phyloP scores from a whole-genome alignment of 2,113 vertebrate genomes.

The Albula goreensis region DNA sequence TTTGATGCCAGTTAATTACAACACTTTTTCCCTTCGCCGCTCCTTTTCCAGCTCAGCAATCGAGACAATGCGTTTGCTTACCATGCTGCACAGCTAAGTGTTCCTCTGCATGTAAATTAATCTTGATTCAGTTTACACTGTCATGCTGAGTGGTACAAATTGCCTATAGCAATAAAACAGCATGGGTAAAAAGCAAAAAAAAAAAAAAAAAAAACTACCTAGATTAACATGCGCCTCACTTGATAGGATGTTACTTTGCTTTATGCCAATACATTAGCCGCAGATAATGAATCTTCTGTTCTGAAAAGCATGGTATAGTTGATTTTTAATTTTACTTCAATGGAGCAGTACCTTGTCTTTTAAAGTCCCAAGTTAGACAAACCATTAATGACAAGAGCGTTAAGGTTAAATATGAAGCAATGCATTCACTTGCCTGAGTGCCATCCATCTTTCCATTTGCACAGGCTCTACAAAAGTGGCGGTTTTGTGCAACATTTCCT shows the following conservation, averaged over 20 bases:
- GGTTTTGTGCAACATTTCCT: slow-evolving; percentile 85
- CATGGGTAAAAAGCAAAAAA: slow-evolving; percentile 86
- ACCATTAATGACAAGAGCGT: slow-evolving; percentile 88
- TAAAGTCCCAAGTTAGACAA: slow-evolving; percentile 84
- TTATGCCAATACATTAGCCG: slow-evolving; percentile 89
- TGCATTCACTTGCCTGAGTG: slow-evolving; percentile 85
- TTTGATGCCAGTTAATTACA: slow-evolving; percentile 87
- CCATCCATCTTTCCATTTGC: slow-evolving; percentile 91
- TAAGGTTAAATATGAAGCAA: slow-evolving; percentile 91
- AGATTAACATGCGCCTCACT: slow-evolving; percentile 84
- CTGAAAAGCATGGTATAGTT: slow-evolving; percentile 89
- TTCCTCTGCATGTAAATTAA: slow-evolving; percentile 91
- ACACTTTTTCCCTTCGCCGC: slow-evolving; percentile 77
- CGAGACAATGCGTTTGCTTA: slow-evolving; percentile 91
- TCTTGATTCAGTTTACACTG: slow-evolving; percentile 90
- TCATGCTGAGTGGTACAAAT: slow-evolving; percentile 90
- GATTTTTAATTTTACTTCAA: slow-evolving; percentile 92
- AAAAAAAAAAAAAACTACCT: slow-evolving; percentile 85
- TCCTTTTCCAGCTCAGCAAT: slow-evolving; percentile 88
- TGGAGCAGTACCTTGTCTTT: slow-evolving; percentile 89
- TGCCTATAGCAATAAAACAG: slow-evolving; percentile 89
- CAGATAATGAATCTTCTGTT: slow-evolving; percentile 90
- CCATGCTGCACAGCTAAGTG: slow-evolving; percentile 84
- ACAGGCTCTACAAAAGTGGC: slow-evolving; percentile 85
- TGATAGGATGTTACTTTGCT: slow-evolving; percentile 86